Conservation (phyloP, 2,113 vertebrate genomes). For the Lampris megalopsis region DNA sequence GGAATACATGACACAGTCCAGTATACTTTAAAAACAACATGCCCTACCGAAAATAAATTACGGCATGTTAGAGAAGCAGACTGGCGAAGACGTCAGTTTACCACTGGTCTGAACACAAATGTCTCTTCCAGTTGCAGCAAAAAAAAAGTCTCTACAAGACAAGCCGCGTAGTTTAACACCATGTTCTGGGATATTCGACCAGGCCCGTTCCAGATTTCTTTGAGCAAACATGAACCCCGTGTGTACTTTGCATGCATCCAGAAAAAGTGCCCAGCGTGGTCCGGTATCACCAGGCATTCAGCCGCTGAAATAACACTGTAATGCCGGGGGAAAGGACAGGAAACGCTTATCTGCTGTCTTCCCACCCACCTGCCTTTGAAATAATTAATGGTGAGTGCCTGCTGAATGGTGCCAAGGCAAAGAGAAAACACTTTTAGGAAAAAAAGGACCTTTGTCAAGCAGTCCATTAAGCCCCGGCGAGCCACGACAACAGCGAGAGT, state of each 20-base stretch:
- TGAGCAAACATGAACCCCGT: not conserved
- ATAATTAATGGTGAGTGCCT: slow-evolving; percentile 50
- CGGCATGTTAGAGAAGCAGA: no score
- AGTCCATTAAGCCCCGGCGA: slow-evolving; percentile 60
- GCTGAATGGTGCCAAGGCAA: slow-evolving; percentile 28
- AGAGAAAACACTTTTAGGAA: slow-evolving; percentile 48
- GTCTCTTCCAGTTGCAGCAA: no score
- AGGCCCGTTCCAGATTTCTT: not conserved
- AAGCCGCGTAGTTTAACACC: not conserved
- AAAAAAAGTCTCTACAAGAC: not conserved
- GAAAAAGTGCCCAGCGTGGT: not conserved
- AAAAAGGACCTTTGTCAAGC: slow-evolving; percentile 54
- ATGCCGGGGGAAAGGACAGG: slow-evolving; percentile 15
- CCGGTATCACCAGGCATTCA: not conserved
- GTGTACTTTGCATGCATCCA: not conserved
- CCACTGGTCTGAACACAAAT: no score
- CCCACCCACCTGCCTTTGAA: slow-evolving; percentile 40
- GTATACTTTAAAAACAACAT: not conserved
- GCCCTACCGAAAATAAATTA: not conserved
- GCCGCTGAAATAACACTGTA: slow-evolving; percentile 7
- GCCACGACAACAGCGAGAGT: slow-evolving; percentile 39
- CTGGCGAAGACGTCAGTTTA: no score
- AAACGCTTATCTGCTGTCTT: slow-evolving; percentile 49
- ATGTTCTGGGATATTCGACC: not conserved
- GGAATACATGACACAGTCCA: not conserved